Conservation (phyloP, 2,888 invertebrate species). For the Lamellibrachia columna region DNA sequence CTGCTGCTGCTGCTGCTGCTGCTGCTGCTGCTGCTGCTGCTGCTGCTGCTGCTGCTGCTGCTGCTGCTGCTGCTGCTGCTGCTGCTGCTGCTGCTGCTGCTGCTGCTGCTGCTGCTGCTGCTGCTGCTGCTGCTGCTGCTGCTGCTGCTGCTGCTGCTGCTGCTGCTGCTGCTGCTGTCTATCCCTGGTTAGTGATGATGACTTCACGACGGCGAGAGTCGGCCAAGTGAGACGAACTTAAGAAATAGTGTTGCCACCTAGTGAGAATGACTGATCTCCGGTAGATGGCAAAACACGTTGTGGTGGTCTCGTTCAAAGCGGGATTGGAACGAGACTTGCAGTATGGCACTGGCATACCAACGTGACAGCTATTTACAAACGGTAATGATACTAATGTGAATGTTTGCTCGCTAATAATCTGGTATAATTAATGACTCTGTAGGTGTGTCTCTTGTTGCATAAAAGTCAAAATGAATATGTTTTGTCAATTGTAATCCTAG, state of each 20-base stretch:
- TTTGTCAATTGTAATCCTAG: background rate
- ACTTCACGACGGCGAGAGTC: too few relatives aligned
- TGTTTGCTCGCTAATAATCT: background rate
- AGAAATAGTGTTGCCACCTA: background rate
- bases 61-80: too few relatives aligned
- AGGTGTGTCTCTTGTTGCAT: background rate
- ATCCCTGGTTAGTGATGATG: too few relatives aligned
- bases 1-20: too few relatives aligned
- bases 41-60: too few relatives aligned
- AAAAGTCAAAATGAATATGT: background rate
- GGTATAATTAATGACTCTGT: background rate
- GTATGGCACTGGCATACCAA: conserved; percentile 57
- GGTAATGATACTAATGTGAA: conserved; percentile 41
- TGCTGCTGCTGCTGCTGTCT: too few relatives aligned
- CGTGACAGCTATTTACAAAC: conserved; percentile 56
- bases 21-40: too few relatives aligned
- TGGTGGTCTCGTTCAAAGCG: background rate
- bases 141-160: too few relatives aligned
- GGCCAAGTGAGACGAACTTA: too few relatives aligned
- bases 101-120: too few relatives aligned
- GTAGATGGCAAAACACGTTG: background rate
- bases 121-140: too few relatives aligned
- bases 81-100: too few relatives aligned
- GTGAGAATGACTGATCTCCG: background rate
- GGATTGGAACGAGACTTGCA: conserved; percentile 30